phyloP scores from a whole-genome alignment of 2,888 invertebrate species.

The Miltochrista miniata region DNA sequence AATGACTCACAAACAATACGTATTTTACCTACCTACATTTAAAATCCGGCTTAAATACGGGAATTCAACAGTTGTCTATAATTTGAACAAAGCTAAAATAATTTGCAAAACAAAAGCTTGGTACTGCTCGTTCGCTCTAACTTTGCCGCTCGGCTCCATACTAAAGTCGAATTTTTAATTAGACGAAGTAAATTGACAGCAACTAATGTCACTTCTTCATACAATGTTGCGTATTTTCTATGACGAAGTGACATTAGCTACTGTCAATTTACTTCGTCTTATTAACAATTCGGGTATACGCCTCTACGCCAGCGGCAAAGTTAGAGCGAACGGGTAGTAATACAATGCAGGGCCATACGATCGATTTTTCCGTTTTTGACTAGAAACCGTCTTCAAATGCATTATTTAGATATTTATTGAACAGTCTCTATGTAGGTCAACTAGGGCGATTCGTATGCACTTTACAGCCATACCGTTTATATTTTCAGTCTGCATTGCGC shows the following conservation, averaged over 20 bases:
- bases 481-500: conserved; percentile 34
- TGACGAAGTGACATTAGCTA: too few species aligned
- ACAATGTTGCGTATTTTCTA: too few species aligned
- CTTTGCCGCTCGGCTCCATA: too few species aligned
- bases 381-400: conserved; percentile 38
- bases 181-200: too few species aligned
- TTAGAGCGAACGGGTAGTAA: too few species aligned
- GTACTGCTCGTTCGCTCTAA: too few species aligned
- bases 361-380: conserved; percentile 42
- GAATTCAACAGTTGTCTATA: conserved; percentile 4
- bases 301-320: too few species aligned
- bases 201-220: too few species aligned
- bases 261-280: too few species aligned
- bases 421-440: conserved; percentile 44
- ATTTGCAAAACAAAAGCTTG: conserved; percentile 26
- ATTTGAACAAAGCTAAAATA: conserved; percentile 12
- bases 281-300: too few species aligned
- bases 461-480: conserved; percentile 26
- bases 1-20: background rate
- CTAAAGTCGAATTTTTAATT: too few species aligned
- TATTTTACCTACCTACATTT: background rate
- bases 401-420: conserved; percentile 54
- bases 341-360: conserved; percentile 20
- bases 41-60: conserved; percentile 1
- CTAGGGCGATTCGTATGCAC: conserved; percentile 46